Base-by-base conservation (phyloP, 2,888 invertebrate genomes). In the Drosophila gaucha region DNA sequence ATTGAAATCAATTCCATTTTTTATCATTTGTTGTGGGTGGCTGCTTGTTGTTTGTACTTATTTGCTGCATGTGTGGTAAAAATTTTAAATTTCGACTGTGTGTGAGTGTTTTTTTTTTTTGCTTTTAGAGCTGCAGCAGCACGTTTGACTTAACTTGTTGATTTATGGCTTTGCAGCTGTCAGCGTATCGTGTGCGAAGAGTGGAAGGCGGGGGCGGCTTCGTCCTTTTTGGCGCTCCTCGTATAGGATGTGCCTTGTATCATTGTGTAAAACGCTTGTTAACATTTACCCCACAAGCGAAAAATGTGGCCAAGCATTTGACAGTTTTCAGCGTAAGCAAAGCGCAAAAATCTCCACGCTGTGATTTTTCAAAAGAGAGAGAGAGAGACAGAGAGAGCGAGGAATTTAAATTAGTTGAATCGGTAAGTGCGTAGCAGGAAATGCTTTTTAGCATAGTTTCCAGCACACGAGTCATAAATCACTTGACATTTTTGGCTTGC, bases 71-170 rank as follows among this genome's bases (percentile, higher is more conserved):
- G 39, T 75, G 79, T 70, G 79, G 76, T 59, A 54, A 71, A 71
- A 70, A 60, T 83, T 83, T 74, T 36, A 78, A 75, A 63, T 74
- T 74, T 78, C 67, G 38, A 26, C 62, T 84, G 51, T 60, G 66
- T 63, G 2, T 6, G 14, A 4, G 9, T 26, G 6, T 10, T 12
- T 57, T 38, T 8, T 0, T 31, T 24, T 33, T 14, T 6, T 14
- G 20, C 14, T 33, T 73, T 83, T 67, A 70, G 77, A 66, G 66
- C 83, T 69, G 67, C 67, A 58, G 76, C 57, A 47, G 55, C 87
- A 85, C 85, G 89, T 88, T 87, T 79, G 85, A 86, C 89, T 87
- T 87, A 87, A 89, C 86, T 87, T 89, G 86, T 89, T 87, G 86
- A 87, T 87, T 87, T 87, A 87, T 87, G 89, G 86, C 67, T 79